Base-by-base conservation (phyloP, 2,888 invertebrate genomes). In the Polyommatus icarus region DNA sequence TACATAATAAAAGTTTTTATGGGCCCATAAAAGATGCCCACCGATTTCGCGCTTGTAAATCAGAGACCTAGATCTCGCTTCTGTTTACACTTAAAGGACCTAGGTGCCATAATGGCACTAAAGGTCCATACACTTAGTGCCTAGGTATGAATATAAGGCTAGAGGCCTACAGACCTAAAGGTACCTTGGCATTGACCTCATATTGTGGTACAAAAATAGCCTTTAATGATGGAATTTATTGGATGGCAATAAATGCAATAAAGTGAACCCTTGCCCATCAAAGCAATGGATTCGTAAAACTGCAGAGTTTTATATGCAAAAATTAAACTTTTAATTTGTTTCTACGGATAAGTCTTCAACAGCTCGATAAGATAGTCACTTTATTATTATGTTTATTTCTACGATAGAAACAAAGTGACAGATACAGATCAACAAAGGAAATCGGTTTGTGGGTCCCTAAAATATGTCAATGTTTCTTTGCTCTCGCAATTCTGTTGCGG, bases 11-110 rank as follows among this genome's bases (percentile, higher is more conserved):
- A 81, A 79, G 78, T 81, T 83, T 85, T 87, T 87, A 86, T 83
- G 82, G 77, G 76, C 80, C 80, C 82, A 83, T 87, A 85, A 85
- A 85, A 84, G 82, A 80, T 80, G 71, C 79, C 79, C 82, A 81
- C 84, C 86, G 84, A 85, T 83, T 85, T 84, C 82, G 78, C 78
- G 80, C 80, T 79, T 79, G 83, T 87, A 85, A 85, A 87, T 85
- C 86, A 86, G 83, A 80, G 80, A 79, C 59, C 77, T 76, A 79
- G 79, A 77, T 75, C 79, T 73, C 76, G 79, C 77, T 79, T 78
- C 71, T 77, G 75, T 78, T 71, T 40, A 40, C 72, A n/a, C 72
- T 40, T 72, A 32, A 36, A 18, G 20, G 72, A 8, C 24, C 40
- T 18, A 8, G 15, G 20, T 18, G 2, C 10, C 46, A 46, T 46